Base-by-base conservation (phyloP, 2,888 invertebrate species). In the Nycteola revayana region DNA sequence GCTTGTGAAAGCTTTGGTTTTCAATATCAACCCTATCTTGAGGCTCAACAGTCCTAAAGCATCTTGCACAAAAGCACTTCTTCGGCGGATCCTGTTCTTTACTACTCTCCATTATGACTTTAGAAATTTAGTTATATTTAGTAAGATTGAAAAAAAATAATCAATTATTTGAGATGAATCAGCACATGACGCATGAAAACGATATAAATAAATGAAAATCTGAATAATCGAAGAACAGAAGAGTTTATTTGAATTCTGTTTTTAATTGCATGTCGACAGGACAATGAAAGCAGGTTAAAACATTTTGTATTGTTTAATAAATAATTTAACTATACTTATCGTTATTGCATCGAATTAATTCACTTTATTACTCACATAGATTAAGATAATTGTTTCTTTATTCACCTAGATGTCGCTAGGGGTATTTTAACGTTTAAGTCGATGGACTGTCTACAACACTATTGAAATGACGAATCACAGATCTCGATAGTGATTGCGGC, bases 61-160 rank as follows among this genome's bases (percentile, higher is more conserved):
- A 88, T 58, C 84, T 66, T 25, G 85, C 69, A 58, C 87, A 88
- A 49, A 75, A 87, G 55, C 75, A 79, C 67, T 84, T 86, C 49
- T 82, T 86, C 25, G 70, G 47, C 32, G 64, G 61, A 25, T 82
- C 83, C 46, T 75, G 68, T 34, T 52, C 53, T 44, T 68, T 75
- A 44, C 78, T 77, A 79, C 81, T 84, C 44, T 40, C 59, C 37
- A 11, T 38, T 28, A 27, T 9, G 9, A 25, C 5, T 26, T 47
- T 49, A 37, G n/a, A 18, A 72, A 66, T 66, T 72, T 67, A 54
- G 60, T 46, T 25, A 38, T 22, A 28, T 51, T 28, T n/a, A n/a
- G 38, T 49, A 49, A 48, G 32, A 32, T 3, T n/a, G n/a, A n/a
- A n/a, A n/a, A 17, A 22, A 33, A 20, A 25, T 33, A 32, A 36